Evolutionary conservation across 2,797 vertebrate species (phyloP), one percentile per base, ranked within the genome.

Genomic region (Odontamblyopus lacepedii): DNA sequence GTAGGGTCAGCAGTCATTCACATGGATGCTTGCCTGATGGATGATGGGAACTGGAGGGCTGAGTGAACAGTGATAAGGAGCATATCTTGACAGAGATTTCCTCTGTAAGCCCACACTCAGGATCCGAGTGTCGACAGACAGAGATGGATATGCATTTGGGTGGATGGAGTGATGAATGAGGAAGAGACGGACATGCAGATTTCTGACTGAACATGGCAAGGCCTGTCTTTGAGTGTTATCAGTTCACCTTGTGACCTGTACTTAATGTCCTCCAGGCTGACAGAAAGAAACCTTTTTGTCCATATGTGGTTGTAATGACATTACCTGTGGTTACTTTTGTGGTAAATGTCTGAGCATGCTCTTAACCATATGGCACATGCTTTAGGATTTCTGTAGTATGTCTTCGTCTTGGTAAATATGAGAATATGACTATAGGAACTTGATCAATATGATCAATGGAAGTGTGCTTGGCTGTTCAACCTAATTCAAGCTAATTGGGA

Each of bases 31-130:
- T 67, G 71, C 15, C 84, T 93, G 92, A 93, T 89, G 87, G 92
- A 94, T 92, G 89, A 88, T 88, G 85, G 87, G 81, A 89, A 87
- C 67, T 71, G 79, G 82, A 83, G 79, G 81, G 82, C 70, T 71
- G 82, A 86, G 81, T 75, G 23, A 13, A 73, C 48, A 65, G 64
- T 85, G 93, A 94, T 93, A 93, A 93, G 87, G 76, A 83, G 62
- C 73, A 77, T 91, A 94, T 94, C 91, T 93, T 83, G 92, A 93
- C 91, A 91, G 80, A 82, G 74, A 85, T 87, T 93, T 94, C 92
- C 92, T 94, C 87, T 91, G 76, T 60, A 73, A 80, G 72, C 77
- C 80, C 77, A 77, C 77, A 83, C 77, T 84, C 79, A 78, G 89
- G 90, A 86, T 85, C 85, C 86, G 53, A 55, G 70, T 80, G 91